A percentile compares a stretch with the other conserved stretches of the same genome.
phyloP scores from a whole-genome alignment of 1,140 invertebrate genomes.

The Magallana angulata region DNA sequence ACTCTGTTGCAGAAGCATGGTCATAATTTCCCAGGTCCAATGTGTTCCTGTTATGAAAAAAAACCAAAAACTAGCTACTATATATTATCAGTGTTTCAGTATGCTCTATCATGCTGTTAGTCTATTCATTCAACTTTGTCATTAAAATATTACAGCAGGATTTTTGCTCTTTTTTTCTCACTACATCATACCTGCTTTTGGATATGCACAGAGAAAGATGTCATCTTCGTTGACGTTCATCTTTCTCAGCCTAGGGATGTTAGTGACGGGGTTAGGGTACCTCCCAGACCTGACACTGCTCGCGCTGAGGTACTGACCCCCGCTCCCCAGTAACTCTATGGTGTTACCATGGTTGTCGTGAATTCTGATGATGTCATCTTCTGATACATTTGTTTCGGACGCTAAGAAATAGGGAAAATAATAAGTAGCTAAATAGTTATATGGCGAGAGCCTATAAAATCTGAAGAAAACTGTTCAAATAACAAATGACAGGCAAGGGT shows the following conservation, averaged over 20 bases:
- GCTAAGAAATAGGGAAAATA: background rate
- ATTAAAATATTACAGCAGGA: too few species aligned
- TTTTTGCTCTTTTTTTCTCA: too few species aligned
- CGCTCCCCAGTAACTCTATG: background rate
- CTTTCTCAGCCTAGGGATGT: background rate
- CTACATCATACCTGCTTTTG: background rate
- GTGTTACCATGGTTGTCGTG: background rate
- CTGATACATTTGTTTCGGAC: background rate
- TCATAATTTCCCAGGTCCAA: slow-evolving; percentile 64
- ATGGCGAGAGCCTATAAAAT: too few species aligned
- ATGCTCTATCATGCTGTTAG: too few species aligned
- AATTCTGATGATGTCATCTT: slow-evolving; percentile 21
- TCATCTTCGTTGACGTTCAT: slow-evolving; percentile 6
- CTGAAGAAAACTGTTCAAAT: too few species aligned
- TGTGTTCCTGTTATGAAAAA: slow-evolving; percentile 58
- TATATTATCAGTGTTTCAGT: too few species aligned
- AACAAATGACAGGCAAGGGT: too few species aligned
- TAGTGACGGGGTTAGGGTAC: slow-evolving; percentile 12
- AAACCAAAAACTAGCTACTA: background rate
- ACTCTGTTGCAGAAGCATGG: slow-evolving; percentile 55
- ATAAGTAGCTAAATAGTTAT: too few species aligned
- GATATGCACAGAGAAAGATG: slow-evolving; percentile 32
- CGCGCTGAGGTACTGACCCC: slow-evolving; percentile 4
- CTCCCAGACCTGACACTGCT: background rate
- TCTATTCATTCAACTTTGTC: too few species aligned